A percentile compares a stretch with the other conserved stretches of the same genome.
phyloP scores from a whole-genome alignment of 2,888 invertebrate genomes.

The Anthoptus insignis region DNA sequence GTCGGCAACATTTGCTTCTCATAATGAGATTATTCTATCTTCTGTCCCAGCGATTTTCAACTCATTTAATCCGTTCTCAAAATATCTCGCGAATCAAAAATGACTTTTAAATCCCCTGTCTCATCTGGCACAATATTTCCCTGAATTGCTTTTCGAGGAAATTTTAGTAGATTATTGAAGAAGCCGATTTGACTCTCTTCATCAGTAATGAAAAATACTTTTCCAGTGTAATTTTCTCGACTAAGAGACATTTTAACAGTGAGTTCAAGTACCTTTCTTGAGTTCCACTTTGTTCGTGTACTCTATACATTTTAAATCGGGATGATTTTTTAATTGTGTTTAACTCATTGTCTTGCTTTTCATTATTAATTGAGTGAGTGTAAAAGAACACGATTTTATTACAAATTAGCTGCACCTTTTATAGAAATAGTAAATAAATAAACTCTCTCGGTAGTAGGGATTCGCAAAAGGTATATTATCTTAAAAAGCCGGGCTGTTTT shows the following conservation, averaged over 20 bases:
- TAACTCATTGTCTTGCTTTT: neutral
- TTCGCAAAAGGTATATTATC: no score
- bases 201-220: constrained; percentile 9
- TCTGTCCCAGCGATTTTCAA: constrained; percentile 28
- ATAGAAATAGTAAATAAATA: no score
- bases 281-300: constrained; percentile 1
- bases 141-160: neutral
- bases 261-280: neutral
- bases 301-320: constrained; percentile 5
- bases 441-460: no score
- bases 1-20: constrained; percentile 28
- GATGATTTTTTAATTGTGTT: neutral
- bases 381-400: no score
- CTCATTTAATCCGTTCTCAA: constrained; percentile 29
- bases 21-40: constrained; percentile 36
- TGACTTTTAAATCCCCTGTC: constrained; percentile 16
- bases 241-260: neutral
- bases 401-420: no score
- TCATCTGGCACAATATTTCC: constrained; percentile 6
- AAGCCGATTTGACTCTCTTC: constrained; percentile 8
- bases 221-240: constrained; percentile 3
- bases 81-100: constrained; percentile 25
- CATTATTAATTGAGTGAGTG: neutral
- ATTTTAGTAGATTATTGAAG: constrained; percentile 2
- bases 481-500: no score